phyloP scores from a whole-genome alignment of 2,113 vertebrate genomes.

The Nycticorax nycticorax region DNA sequence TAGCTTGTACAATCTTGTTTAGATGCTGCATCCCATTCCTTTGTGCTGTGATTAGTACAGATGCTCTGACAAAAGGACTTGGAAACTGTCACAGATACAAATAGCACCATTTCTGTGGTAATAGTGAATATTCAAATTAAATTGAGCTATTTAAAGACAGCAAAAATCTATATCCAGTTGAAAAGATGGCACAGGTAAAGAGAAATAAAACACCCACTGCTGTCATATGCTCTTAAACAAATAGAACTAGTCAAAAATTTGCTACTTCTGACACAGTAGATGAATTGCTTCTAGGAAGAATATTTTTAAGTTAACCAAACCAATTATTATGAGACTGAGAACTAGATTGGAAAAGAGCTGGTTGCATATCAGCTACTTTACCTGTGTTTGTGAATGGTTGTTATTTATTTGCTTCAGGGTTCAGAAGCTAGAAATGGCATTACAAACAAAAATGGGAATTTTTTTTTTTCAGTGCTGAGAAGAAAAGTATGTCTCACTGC shows the following conservation, averaged over 20 bases:
- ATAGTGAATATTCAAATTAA: neutral
- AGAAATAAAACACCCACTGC: neutral
- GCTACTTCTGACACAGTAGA: neutral
- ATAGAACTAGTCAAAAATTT: neutral
- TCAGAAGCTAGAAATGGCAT: neutral
- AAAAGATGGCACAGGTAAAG: neutral
- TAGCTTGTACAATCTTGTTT: neutral
- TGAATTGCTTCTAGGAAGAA: neutral
- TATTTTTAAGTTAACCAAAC: neutral
- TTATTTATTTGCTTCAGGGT: neutral
- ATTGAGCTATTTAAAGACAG: neutral
- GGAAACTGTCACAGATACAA: neutral
- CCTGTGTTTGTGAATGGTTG: neutral
- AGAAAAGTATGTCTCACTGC: neutral
- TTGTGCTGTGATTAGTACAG: neutral
- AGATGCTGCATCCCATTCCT: neutral
- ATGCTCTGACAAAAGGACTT: neutral
- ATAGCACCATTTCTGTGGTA: neutral
- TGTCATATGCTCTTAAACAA: neutral
- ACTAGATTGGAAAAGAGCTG: neutral
- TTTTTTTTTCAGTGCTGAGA: neutral
- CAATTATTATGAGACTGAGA: neutral
- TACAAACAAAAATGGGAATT: neutral
- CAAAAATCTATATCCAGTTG: neutral
- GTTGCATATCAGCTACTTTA: neutral